Evolutionary conservation across 2,888 invertebrate genomes (phyloP).

Genomic region (Molanna angustata): DNA sequence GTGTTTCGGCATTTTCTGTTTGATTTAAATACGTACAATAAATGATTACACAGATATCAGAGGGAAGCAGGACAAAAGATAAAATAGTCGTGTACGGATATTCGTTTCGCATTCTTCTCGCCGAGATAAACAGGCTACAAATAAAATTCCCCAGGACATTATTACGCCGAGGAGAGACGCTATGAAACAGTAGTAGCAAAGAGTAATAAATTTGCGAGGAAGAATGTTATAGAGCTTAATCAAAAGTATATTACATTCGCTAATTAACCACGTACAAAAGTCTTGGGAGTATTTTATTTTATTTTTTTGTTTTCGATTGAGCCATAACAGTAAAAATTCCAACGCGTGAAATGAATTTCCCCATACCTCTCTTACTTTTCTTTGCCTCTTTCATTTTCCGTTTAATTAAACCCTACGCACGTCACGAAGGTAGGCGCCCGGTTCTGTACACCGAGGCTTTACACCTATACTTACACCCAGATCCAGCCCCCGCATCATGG

Average conservation of each 20-base stretch:
- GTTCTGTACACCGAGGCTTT: too few species aligned
- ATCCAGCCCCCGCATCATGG: too few species aligned
- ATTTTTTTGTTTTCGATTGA: conserved; percentile 25
- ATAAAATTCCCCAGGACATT: conserved; percentile 18
- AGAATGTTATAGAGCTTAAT: conserved; percentile 20
- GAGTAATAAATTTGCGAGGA: conserved; percentile 17
- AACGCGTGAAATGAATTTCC: conserved; percentile 28
- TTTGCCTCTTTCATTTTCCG: conserved; percentile 16
- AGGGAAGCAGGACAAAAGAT: too few species aligned
- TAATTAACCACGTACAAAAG: conserved; percentile 26
- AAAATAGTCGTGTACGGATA: too few species aligned
- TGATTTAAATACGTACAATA: too few species aligned
- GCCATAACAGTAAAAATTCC: conserved; percentile 31
- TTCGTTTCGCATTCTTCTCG: too few species aligned
- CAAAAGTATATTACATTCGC: conserved; percentile 27
- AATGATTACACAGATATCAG: too few species aligned
- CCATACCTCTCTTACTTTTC: conserved; percentile 10
- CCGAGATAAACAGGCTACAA: conserved; percentile 12
- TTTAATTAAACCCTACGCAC: conserved; percentile 29
- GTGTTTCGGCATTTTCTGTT: too few species aligned
- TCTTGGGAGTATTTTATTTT: conserved; percentile 13
- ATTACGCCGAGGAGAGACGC: conserved; percentile 1
- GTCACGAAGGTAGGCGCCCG: too few species aligned
- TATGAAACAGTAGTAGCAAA: too few species aligned
- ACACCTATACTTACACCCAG: too few species aligned